Evolutionary conservation across 2,888 invertebrate genomes (phyloP).

Genomic region (Mellilla xanthometata): DNA sequence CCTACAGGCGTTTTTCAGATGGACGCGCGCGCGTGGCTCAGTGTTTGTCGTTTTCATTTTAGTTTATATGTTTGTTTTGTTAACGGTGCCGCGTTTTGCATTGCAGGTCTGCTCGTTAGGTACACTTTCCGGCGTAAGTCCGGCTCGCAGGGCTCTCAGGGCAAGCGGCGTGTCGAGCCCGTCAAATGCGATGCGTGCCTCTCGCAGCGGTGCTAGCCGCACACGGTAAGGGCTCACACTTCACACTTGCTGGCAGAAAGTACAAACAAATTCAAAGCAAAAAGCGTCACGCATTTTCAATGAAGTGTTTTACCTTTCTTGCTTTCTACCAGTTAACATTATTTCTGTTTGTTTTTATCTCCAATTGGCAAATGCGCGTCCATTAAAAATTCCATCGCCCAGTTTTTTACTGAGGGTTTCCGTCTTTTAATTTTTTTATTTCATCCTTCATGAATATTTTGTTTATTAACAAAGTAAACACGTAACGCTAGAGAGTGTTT

Average conservation of each 20-base stretch:
- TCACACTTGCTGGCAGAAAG: slow-evolving; percentile 54
- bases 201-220: slow-evolving; percentile 82
- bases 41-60: slow-evolving; percentile 65
- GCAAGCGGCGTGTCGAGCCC: slow-evolving; percentile 77
- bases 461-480: slow-evolving; percentile 34
- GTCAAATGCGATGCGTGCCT: slow-evolving; percentile 83
- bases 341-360: slow-evolving; percentile 37
- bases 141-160: slow-evolving; percentile 79
- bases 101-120: slow-evolving; percentile 84
- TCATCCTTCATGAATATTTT: slow-evolving; percentile 29
- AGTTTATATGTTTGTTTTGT: slow-evolving; percentile 73
- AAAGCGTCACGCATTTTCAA: slow-evolving; percentile 28
- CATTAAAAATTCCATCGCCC: slow-evolving; percentile 50
- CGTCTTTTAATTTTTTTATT: slow-evolving; percentile 36
- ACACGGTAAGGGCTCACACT: slow-evolving; percentile 73
- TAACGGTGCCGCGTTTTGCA: slow-evolving; percentile 82
- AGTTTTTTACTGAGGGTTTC: slow-evolving; percentile 41
- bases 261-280: slow-evolving; percentile 28
- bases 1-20: slow-evolving; percentile 76
- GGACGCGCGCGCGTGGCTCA: slow-evolving; percentile 74
- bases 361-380: slow-evolving; percentile 66
- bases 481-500: slow-evolving; percentile 25
- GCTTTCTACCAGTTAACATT: slow-evolving; percentile 47
- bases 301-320: slow-evolving; percentile 26
- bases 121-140: slow-evolving; percentile 84